Percentiles rank a stretch among this genome's conserved stretches.
phyloP scores from a whole-genome alignment of 2,888 invertebrate species.

The Agrochola litura region DNA sequence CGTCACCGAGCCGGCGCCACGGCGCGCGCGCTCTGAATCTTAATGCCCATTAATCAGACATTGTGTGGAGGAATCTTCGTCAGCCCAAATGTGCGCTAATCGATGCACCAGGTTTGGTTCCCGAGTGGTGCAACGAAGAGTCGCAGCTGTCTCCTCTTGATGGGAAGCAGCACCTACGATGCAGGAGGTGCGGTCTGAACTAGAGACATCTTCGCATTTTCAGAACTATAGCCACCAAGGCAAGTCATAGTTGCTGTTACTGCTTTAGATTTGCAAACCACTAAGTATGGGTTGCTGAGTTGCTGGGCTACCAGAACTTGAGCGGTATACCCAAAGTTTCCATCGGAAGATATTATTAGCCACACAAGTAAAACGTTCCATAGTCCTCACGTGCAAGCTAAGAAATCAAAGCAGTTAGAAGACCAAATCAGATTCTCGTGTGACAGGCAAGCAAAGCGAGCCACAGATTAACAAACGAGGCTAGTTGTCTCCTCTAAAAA shows the following conservation, averaged over 20 bases:
- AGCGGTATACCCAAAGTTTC: no score
- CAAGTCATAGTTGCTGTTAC: not conserved
- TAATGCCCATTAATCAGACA: conserved; percentile 77
- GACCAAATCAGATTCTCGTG: conserved; percentile 26
- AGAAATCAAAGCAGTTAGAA: conserved; percentile 33
- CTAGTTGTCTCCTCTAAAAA: conserved; percentile 60
- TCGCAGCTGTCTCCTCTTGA: conserved; percentile 15
- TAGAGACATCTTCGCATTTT: not conserved
- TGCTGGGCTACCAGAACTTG: not conserved
- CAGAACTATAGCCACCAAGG: not conserved
- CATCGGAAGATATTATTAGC: not conserved
- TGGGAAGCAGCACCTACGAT: not conserved
- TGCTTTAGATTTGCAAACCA: not conserved
- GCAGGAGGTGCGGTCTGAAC: not conserved
- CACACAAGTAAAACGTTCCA: not conserved
- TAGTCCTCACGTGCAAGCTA: not conserved
- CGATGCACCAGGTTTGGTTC: conserved; percentile 49
- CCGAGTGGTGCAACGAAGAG: conserved; percentile 4
- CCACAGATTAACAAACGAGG: conserved; percentile 60
- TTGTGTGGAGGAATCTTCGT: conserved; percentile 68
- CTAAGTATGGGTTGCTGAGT: not conserved
- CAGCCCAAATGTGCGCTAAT: conserved; percentile 54
- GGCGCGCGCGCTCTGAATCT: conserved; percentile 71
- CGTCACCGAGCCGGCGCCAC: conserved; percentile 66
- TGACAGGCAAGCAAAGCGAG: conserved; percentile 47